Evolutionary conservation across 2,113 vertebrate species (phyloP).

Genomic region (Castor canadensis): DNA sequence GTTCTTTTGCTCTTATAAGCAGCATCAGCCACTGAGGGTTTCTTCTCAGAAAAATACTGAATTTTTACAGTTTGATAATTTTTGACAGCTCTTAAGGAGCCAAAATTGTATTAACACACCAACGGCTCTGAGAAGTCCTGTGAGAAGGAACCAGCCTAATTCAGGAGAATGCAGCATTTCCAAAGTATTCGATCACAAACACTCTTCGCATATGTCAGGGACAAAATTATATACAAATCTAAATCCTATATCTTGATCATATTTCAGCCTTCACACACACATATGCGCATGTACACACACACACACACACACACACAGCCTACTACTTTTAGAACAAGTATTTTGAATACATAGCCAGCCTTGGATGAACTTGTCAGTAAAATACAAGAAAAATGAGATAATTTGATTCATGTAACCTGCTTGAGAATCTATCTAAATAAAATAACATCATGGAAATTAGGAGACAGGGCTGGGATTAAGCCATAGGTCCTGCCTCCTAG

Average conservation of each 20-base stretch:
- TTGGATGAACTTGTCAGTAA: background rate
- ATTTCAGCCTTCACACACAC: background rate
- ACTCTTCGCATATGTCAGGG: background rate
- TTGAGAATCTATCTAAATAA: background rate
- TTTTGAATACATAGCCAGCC: background rate
- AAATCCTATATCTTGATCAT: background rate
- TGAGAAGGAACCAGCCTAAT: background rate
- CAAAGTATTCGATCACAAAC: background rate
- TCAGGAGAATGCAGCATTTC: background rate
- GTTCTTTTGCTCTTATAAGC: background rate
- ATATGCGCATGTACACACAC: too few species aligned
- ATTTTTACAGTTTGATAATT: background rate
- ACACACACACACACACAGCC: background rate
- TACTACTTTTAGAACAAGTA: background rate
- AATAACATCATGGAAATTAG: background rate
- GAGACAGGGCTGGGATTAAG: background rate
- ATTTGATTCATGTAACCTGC: background rate
- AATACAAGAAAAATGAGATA: background rate
- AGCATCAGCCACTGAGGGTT: background rate
- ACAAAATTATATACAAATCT: background rate
- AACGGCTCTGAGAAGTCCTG: background rate
- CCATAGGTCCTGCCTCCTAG: background rate
- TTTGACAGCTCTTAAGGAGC: background rate
- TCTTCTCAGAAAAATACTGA: background rate
- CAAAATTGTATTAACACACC: background rate